Conservation (phyloP, 2,113 vertebrate species). For the Nicator chloris region DNA sequence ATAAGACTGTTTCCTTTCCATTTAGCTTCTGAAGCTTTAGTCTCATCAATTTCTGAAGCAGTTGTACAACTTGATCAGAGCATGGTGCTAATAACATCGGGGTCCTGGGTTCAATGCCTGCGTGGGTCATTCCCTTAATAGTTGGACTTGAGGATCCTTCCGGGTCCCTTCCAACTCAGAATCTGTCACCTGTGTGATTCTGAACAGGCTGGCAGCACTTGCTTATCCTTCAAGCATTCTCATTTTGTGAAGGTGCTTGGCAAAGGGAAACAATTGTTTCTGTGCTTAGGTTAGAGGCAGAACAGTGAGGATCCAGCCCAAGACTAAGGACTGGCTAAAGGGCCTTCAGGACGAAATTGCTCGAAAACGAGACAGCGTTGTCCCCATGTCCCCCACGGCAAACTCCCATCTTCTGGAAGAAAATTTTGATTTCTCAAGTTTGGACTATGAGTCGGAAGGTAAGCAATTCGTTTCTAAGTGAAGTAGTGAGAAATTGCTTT, state of each 20-base stretch:
- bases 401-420: slow-evolving; percentile 78
- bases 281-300: slow-evolving; percentile 70
- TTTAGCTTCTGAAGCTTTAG: not conserved
- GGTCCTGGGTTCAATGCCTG: not conserved
- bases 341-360: slow-evolving; percentile 74
- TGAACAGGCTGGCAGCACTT: not conserved
- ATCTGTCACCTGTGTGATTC: not conserved
- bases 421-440: slow-evolving; percentile 75
- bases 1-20: not conserved
- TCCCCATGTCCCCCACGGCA: slow-evolving; percentile 72
- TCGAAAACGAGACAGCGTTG: slow-evolving; percentile 71
- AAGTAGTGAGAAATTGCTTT: not conserved
- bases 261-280: not conserved
- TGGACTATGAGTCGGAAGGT: slow-evolving; percentile 82
- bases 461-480: not conserved
- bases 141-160: not conserved
- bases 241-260: not conserved
- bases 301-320: slow-evolving; percentile 73
- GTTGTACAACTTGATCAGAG: not conserved
- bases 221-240: not conserved
- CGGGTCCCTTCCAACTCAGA: not conserved
- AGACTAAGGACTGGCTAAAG: slow-evolving; percentile 78
- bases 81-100: not conserved
- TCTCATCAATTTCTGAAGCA: not conserved
- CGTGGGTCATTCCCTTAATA: not conserved